phyloP scores from a whole-genome alignment of 2,888 invertebrate species.

The Teleiodes luculella region DNA sequence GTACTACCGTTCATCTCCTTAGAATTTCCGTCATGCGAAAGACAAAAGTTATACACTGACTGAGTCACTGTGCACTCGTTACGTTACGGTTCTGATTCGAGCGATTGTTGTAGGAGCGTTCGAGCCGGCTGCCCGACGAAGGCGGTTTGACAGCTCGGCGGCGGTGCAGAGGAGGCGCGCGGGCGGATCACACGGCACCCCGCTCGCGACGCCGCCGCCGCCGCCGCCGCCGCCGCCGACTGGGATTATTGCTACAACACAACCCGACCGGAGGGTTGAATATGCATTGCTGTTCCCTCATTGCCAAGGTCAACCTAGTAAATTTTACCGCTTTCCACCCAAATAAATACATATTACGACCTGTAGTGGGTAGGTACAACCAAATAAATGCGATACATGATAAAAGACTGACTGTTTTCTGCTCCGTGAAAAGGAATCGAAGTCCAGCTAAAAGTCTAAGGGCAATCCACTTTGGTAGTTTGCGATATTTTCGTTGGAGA shows the following conservation, averaged over 20 bases:
- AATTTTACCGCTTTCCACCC: conserved; percentile 18
- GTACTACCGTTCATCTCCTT: conserved; percentile 77
- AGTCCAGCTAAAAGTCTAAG: background rate
- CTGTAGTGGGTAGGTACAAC: too few relatives aligned
- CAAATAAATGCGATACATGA: too few relatives aligned
- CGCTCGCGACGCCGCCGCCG: conserved; percentile 51
- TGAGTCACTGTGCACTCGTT: conserved; percentile 60
- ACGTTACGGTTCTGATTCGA: conserved; percentile 56
- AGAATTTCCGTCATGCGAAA: conserved; percentile 67
- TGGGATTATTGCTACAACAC: conserved; percentile 62
- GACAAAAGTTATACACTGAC: conserved; percentile 63
- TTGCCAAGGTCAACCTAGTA: conserved; percentile 63
- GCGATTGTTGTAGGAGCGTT: conserved; percentile 63
- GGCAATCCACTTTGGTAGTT: background rate
- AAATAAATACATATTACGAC: too few relatives aligned
- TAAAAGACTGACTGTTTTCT: too few relatives aligned
- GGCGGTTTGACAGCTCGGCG: conserved; percentile 76
- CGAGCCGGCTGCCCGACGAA: conserved; percentile 73
- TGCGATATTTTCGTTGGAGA: background rate
- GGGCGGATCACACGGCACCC: conserved; percentile 60
- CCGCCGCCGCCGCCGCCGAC: conserved; percentile 50
- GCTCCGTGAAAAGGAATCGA: too few relatives aligned
- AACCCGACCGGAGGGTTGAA: conserved; percentile 65
- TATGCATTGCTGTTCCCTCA: conserved; percentile 58
- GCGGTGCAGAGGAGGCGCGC: conserved; percentile 56